Base-by-base conservation (phyloP, 2,888 invertebrate species). In the Apeira syringaria region DNA sequence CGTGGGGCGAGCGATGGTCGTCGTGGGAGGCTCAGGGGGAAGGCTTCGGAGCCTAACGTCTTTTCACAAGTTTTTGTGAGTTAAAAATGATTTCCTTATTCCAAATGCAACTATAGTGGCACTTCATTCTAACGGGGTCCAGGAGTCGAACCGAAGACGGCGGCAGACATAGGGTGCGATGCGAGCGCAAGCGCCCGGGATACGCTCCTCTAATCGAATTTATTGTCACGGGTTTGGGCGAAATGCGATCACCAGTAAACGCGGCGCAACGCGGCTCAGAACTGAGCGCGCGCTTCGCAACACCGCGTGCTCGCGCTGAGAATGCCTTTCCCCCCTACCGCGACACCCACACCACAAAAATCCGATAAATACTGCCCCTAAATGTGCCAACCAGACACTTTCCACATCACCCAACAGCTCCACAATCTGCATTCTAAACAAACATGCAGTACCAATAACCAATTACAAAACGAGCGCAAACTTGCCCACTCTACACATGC, bases 71-170 rank as follows among this genome's bases (percentile, higher is more conserved):
- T 91, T 97, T 97, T 85, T 97, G 96, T 83, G 96, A 96, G 91
- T 96, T 96, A 91, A 97, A 94, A 89, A 97, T 95, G 87, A 97
- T 96, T 91, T 96, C 96, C 91, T 95, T 94, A 91, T 96, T 96
- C 96, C 96, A 97, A 91, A 95, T 95, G 93, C 95, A 96, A 87
- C 93, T 94, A 92, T 96, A 96, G 91, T 93, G 93, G 93, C 94
- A 94, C 90, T 89, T 89, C 90, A 90, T 90, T 88, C 90, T 90
- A 90, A 85, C 82, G 80, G 84, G 66, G 83, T 86, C 87, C 86
- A 79, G 71, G 64, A 69, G 71, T 69, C 67, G 76, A 81, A 82
- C 81, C 60, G 74, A 75, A 73, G 80, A 78, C 70, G 79, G 80
- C 74, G 83, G 84, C 81, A 79, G 89, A 83, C 89, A 89, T 89